Evolutionary conservation across 2,113 vertebrate genomes (phyloP).

Genomic region (Oncorhynchus tshawytscha): DNA sequence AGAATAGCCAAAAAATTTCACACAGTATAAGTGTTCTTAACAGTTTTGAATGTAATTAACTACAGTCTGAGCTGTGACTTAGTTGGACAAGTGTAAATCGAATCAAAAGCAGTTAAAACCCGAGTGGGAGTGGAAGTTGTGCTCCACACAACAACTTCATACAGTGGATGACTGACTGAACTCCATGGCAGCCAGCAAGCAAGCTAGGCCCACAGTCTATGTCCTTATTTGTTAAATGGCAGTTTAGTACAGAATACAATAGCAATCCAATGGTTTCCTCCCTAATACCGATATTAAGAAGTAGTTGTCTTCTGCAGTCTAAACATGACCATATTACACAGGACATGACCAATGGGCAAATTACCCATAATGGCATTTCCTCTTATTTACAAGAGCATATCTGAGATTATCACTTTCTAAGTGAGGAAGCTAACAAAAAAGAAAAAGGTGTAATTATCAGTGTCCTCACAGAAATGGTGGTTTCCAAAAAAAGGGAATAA

Average conservation of each 20-base stretch:
- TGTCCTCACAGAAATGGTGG: slow-evolving; percentile 10
- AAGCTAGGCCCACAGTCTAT: too few relatives aligned
- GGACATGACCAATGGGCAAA: neutral
- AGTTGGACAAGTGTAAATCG: slow-evolving; percentile 33
- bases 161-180: neutral
- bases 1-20: neutral
- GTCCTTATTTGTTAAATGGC: neutral
- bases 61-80: slow-evolving; percentile 20
- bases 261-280: neutral
- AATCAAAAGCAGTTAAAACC: slow-evolving; percentile 2
- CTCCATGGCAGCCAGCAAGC: neutral
- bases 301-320: neutral
- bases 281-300: neutral
- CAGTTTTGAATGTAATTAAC: neutral
- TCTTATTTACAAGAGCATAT: neutral
- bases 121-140: neutral
- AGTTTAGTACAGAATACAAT: neutral
- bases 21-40: neutral
- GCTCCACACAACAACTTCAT: slow-evolving; percentile 5
- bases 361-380: neutral
- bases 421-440: neutral
- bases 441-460: neutral
- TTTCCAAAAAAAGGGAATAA: slow-evolving; percentile 10
- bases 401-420: neutral
- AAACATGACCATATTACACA: neutral